phyloP scores from a whole-genome alignment of 2,113 vertebrate genomes.

The Anarhynchus alexandrinus region DNA sequence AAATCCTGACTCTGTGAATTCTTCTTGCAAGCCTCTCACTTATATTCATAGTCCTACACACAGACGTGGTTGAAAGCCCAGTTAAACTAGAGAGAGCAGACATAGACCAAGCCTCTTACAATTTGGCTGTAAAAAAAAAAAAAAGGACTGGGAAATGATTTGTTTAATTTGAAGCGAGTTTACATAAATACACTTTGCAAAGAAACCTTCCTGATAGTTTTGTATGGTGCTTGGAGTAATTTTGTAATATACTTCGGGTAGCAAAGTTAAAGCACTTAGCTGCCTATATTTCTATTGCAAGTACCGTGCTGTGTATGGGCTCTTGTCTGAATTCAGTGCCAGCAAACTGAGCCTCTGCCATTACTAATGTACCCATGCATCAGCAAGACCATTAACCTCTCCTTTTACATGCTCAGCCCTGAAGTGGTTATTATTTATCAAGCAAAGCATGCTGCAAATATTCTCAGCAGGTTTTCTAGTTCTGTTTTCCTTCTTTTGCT shows the following conservation, averaged over 20 bases:
- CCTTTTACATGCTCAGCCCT: not conserved
- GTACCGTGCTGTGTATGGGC: not conserved
- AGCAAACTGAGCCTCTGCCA: not conserved
- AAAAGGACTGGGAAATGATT: rapidly evolving
- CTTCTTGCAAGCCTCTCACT: not conserved
- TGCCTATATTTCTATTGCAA: not conserved
- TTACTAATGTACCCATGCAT: not conserved
- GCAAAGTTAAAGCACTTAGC: not conserved
- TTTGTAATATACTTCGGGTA: not conserved
- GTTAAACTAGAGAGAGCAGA: not conserved
- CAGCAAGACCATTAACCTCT: slow-evolving; percentile 4
- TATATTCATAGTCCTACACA: not conserved
- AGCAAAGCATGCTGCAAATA: slow-evolving; percentile 1
- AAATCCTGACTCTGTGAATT: not conserved
- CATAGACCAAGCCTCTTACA: not conserved
- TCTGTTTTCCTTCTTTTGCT: slow-evolving; percentile 11
- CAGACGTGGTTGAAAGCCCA: not conserved
- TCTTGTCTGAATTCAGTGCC: not conserved
- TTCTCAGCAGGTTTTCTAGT: not conserved
- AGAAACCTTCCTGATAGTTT: not conserved
- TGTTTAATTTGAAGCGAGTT: not conserved
- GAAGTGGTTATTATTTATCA: slow-evolving; percentile 43
- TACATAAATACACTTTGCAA: not conserved
- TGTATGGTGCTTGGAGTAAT: not conserved
- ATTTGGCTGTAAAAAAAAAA: not conserved